phyloP scores from a whole-genome alignment of 2,888 invertebrate genomes.

The Sepioteuthis lessoniana region DNA sequence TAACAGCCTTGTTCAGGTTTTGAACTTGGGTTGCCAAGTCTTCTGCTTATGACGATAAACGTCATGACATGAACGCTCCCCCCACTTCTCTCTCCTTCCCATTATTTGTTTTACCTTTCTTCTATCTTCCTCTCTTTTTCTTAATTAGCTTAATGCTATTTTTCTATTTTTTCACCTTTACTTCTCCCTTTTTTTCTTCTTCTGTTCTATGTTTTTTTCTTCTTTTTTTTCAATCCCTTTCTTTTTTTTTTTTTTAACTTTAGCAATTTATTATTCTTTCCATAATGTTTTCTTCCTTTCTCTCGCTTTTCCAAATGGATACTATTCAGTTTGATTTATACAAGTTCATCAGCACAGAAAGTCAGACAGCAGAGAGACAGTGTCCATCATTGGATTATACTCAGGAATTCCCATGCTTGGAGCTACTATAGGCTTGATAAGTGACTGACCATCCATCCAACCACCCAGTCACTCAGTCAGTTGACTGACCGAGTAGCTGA shows the following conservation, averaged over 20 bases:
- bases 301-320: not conserved
- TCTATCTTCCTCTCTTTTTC: not conserved
- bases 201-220: not conserved
- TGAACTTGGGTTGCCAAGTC: too few relatives aligned
- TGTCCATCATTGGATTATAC: too few relatives aligned
- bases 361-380: not conserved
- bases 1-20: too few relatives aligned
- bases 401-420: not conserved
- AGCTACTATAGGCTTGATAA: not conserved
- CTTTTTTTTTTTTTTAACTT: not conserved
- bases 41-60: too few relatives aligned
- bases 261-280: not conserved
- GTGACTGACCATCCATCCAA: not conserved
- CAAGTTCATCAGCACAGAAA: not conserved
- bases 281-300: not conserved
- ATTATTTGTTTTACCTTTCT: not conserved
- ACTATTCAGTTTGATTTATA: not conserved
- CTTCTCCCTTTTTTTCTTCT: not conserved
- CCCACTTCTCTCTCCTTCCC: not conserved
- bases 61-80: too few relatives aligned
- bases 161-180: not conserved
- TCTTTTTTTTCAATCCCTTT: not conserved
- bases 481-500: not conserved
- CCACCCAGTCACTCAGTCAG: not conserved
- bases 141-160: not conserved